Conservation (phyloP, 2,888 invertebrate species). For the Cheilosia vulpina region DNA sequence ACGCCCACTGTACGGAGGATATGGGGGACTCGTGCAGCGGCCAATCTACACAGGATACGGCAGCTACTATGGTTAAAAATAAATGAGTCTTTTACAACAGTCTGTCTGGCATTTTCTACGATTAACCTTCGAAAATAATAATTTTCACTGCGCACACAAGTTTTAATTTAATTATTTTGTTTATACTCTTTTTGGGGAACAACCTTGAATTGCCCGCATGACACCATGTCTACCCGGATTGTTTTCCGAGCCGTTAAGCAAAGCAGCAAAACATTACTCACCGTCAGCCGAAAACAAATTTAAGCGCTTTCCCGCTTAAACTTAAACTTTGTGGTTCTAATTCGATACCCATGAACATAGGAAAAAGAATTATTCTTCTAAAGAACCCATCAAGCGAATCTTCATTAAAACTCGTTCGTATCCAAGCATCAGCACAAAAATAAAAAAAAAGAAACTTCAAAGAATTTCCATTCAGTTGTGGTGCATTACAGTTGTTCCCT, state of each 20-base stretch:
- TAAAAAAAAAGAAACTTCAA: constrained; percentile 38
- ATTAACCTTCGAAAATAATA: constrained; percentile 25
- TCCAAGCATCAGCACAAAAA: constrained; percentile 36
- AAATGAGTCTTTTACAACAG: not conserved
- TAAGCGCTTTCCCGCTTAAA: constrained; percentile 28
- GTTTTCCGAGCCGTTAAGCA: constrained; percentile 63
- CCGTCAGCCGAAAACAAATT: constrained; percentile 45
- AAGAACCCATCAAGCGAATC: constrained; percentile 69
- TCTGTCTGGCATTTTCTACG: not conserved
- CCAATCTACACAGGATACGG: constrained; percentile 20
- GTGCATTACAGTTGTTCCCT: constrained; percentile 47
- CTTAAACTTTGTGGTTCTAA: constrained; percentile 58
- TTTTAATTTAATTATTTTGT: not conserved
- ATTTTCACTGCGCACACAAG: constrained; percentile 5
- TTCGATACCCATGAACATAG: constrained; percentile 52
- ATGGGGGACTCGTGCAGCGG: constrained; percentile 9
- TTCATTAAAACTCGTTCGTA: constrained; percentile 69
- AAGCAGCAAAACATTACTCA: constrained; percentile 58
- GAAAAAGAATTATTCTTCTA: constrained; percentile 56
- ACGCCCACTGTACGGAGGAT: constrained; percentile 11
- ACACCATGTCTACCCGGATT: constrained; percentile 32
- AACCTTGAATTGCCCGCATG: constrained; percentile 44
- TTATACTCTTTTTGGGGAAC: not conserved
- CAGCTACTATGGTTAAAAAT: constrained; percentile 5
- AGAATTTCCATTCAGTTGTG: constrained; percentile 47